Conservation (phyloP, 2,113 vertebrate genomes). For the Oreochromis tanganicae region DNA sequence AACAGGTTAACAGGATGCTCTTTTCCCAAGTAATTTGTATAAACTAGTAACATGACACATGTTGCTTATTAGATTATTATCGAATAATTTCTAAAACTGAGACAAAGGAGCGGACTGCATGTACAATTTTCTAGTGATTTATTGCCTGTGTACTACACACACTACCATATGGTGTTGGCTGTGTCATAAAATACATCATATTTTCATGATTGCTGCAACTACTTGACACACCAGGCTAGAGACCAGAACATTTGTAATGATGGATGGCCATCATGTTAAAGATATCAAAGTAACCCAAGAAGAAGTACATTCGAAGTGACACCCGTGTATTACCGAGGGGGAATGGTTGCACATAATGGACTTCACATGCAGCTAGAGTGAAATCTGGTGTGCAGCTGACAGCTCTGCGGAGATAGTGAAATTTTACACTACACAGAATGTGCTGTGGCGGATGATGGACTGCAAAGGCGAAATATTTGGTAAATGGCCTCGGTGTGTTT, state of each 20-base stretch:
- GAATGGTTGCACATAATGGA: constrained; percentile 55
- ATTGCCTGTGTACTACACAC: not conserved
- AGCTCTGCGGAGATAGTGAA: constrained; percentile 33
- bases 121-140: not conserved
- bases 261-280: constrained; percentile 54
- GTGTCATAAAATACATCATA: constrained; percentile 17
- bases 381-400: constrained; percentile 56
- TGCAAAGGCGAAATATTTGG: not conserved
- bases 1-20: not conserved
- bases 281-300: constrained; percentile 43
- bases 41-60: not conserved
- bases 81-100: not conserved
- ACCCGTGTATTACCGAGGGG: constrained; percentile 42
- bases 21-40: not conserved
- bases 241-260: constrained; percentile 50
- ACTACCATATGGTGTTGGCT: not conserved
- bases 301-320: constrained; percentile 56
- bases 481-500: not conserved
- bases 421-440: constrained; percentile 8
- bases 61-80: not conserved
- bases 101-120: not conserved
- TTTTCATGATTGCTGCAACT: constrained; percentile 19
- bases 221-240: constrained; percentile 28
- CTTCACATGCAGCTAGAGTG: constrained; percentile 42
- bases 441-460: constrained; percentile 1